Evolutionary conservation across 2,888 invertebrate genomes (phyloP).

Genomic region (Archips xylosteana): DNA sequence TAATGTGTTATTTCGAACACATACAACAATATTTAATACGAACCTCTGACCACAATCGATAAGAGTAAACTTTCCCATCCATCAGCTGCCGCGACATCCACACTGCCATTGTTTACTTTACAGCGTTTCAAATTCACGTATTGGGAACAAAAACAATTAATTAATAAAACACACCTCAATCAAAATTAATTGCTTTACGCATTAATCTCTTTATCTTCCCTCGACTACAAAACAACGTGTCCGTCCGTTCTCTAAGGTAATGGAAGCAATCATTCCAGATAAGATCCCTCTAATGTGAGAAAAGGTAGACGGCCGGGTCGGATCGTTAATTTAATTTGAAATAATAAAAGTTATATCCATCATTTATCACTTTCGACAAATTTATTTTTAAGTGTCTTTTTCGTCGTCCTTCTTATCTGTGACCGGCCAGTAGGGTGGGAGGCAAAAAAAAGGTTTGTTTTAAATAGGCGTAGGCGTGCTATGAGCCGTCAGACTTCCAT

Average conservation of each 20-base stretch:
- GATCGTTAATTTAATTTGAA: constrained; percentile 85
- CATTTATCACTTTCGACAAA: constrained; percentile 86
- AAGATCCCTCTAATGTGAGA: constrained; percentile 85
- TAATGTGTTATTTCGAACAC: constrained; percentile 53
- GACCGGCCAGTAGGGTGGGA: constrained; percentile 64
- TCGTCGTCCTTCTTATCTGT: constrained; percentile 79
- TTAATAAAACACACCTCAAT: constrained; percentile 84
- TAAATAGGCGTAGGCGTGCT: constrained; percentile 75
- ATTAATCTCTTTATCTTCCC: constrained; percentile 83
- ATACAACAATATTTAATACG: constrained; percentile 56
- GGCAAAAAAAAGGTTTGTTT: constrained; percentile 65
- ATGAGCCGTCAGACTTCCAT: constrained; percentile 63
- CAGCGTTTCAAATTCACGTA: constrained; percentile 71
- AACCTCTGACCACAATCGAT: constrained; percentile 43
- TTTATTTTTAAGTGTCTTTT: constrained; percentile 84
- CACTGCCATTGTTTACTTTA: constrained; percentile 55
- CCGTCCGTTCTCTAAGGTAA: constrained; percentile 75
- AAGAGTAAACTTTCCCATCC: constrained; percentile 36
- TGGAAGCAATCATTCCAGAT: constrained; percentile 85
- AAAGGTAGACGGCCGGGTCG: constrained; percentile 79
- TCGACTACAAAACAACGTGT: constrained; percentile 81
- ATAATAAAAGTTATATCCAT: constrained; percentile 84
- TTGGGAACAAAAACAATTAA: constrained; percentile 82
- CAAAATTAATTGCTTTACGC: constrained; percentile 85
- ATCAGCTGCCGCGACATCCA: constrained; percentile 48